Conservation (phyloP, 2,888 invertebrate genomes). For the Octonoba sinensis region DNA sequence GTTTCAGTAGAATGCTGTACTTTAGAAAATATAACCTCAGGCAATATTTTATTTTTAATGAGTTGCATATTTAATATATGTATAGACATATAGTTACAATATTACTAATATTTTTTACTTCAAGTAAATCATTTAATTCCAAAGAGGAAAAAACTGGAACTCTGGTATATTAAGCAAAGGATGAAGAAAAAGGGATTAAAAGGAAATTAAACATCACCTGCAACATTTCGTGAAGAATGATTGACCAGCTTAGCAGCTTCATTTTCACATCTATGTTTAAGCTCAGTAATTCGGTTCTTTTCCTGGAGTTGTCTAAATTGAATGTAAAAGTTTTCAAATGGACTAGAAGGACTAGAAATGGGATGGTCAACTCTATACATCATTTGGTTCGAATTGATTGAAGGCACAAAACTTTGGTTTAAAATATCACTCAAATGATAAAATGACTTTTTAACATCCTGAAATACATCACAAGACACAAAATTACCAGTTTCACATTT, state of each 20-base stretch:
- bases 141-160: not conserved
- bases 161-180: not conserved
- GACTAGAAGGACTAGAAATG: conserved; percentile 16
- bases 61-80: no score
- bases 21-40: no score
- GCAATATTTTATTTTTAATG: no score
- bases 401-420: conserved; percentile 28
- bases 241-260: not conserved
- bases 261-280: conserved; percentile 42
- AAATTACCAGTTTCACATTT: conserved; percentile 39
- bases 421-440: conserved; percentile 48
- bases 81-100: not conserved
- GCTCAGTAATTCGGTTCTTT: conserved; percentile 33
- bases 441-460: conserved; percentile 51
- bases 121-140: not conserved
- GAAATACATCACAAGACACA: conserved; percentile 32
- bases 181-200: not conserved
- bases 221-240: not conserved
- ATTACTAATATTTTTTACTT: not conserved
- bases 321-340: conserved; percentile 43
- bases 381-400: conserved; percentile 12
- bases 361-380: conserved; percentile 18
- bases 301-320: conserved; percentile 46
- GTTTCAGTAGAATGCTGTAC: no score
- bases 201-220: not conserved